Percentiles rank a stretch among this genome's conserved stretches.
Evolutionary conservation across 2,888 invertebrate genomes (phyloP).

Genomic region (Hypselothyrea guttata): DNA sequence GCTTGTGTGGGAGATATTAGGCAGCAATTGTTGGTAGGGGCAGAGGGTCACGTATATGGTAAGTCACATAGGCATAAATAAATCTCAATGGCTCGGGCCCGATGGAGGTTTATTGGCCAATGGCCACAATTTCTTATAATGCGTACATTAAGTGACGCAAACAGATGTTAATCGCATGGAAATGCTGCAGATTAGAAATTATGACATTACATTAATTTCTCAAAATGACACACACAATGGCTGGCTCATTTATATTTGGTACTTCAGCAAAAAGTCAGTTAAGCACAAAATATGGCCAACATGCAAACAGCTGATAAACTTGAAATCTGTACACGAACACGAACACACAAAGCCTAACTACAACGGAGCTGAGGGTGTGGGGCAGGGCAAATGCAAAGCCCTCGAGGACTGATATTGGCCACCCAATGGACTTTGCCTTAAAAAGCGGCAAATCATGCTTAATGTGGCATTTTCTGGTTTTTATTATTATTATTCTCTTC

Average conservation of each 20-base stretch:
- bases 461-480: slow-evolving; percentile 74
- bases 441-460: slow-evolving; percentile 76
- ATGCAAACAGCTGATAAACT: slow-evolving; percentile 69
- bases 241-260: slow-evolving; percentile 35
- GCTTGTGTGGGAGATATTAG: slow-evolving; percentile 10
- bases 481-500: slow-evolving; percentile 58
- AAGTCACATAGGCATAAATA: slow-evolving; percentile 40
- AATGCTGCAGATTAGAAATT: slow-evolving; percentile 75
- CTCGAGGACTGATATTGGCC: slow-evolving; percentile 36
- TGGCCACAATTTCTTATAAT: slow-evolving; percentile 49
- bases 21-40: slow-evolving; percentile 19
- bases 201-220: slow-evolving; percentile 73
- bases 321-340: slow-evolving; percentile 60
- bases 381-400: slow-evolving; percentile 30
- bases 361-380: slow-evolving; percentile 13
- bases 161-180: slow-evolving; percentile 75
- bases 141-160: slow-evolving; percentile 62
- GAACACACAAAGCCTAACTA: slow-evolving; percentile 39
- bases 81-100: slow-evolving; percentile 25
- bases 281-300: slow-evolving; percentile 63
- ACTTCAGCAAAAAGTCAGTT: slow-evolving; percentile 56
- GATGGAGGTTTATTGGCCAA: slow-evolving; percentile 45
- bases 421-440: slow-evolving; percentile 54
- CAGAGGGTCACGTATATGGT: slow-evolving; percentile 37
- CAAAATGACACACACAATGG: slow-evolving; percentile 39